Conservation (phyloP, 2,888 invertebrate genomes). For the Margaritifera margaritifera region DNA sequence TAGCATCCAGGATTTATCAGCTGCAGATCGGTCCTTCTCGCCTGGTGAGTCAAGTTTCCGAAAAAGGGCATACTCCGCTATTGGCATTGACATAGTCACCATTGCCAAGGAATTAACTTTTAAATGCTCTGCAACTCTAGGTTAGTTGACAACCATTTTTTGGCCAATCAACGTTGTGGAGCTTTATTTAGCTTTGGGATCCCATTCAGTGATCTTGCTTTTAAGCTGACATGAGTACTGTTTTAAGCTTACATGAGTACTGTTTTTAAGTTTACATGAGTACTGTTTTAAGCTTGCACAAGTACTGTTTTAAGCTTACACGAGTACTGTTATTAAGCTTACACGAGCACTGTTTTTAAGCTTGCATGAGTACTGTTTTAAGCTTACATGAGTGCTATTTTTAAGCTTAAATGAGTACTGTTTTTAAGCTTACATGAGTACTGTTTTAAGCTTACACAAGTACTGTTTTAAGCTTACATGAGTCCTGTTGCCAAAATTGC, state of each 20-base stretch:
- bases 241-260: neutral
- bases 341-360: too few species aligned
- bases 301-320: too few species aligned
- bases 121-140: slow-evolving; percentile 38
- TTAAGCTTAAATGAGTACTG: too few species aligned
- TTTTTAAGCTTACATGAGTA: too few species aligned
- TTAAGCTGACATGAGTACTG: slow-evolving; percentile 1
- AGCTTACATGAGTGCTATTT: too few species aligned
- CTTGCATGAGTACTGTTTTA: too few species aligned
- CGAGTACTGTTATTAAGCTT: too few species aligned
- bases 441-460: too few species aligned
- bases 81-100: slow-evolving; percentile 33
- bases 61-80: slow-evolving; percentile 40
- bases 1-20: slow-evolving; percentile 66
- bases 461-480: slow-evolving; percentile 1
- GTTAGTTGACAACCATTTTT: slow-evolving; percentile 33
- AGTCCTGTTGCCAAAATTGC: neutral
- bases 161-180: too few species aligned
- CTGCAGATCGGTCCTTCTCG: slow-evolving; percentile 34
- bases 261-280: neutral
- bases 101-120: slow-evolving; percentile 44
- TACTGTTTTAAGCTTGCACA: too few species aligned
- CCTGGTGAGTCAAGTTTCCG: slow-evolving; percentile 52
- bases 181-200: too few species aligned
- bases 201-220: slow-evolving; percentile 1